Percentiles rank a stretch among this genome's conserved stretches.
Evolutionary conservation across 2,113 vertebrate genomes (phyloP).

Genomic region (Psammodynastes pulverulentus): DNA sequence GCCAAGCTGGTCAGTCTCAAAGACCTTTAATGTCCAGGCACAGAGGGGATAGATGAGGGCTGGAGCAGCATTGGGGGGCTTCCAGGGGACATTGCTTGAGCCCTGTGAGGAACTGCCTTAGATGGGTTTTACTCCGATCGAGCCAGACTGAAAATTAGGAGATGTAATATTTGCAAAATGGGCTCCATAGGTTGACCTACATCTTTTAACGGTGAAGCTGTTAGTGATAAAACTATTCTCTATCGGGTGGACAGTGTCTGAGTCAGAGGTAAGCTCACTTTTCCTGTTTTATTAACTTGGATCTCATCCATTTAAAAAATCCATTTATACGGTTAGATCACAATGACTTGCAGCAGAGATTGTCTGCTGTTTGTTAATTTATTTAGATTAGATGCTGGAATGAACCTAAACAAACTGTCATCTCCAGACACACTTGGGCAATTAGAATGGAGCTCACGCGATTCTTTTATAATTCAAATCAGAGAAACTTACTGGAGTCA

Average conservation of each 20-base stretch:
- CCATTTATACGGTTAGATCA: slow-evolving; percentile 29
- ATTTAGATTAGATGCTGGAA: slow-evolving; percentile 69
- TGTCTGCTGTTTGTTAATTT: slow-evolving; percentile 53
- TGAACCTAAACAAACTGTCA: slow-evolving; percentile 61
- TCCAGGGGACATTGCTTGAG: background rate
- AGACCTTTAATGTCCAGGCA: background rate
- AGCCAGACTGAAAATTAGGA: background rate
- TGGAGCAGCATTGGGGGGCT: background rate
- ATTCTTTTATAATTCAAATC: slow-evolving; percentile 61
- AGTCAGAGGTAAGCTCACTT: background rate
- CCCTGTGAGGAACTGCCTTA: background rate
- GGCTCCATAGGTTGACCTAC: background rate
- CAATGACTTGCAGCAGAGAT: slow-evolving; percentile 25
- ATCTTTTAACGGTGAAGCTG: background rate
- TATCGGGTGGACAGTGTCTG: too few relatives aligned
- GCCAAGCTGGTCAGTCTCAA: background rate
- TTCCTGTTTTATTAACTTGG: slow-evolving; percentile 17
- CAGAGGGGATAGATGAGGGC: background rate
- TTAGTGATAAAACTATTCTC: background rate
- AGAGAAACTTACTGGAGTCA: slow-evolving; percentile 49
- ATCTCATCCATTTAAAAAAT: slow-evolving; percentile 34
- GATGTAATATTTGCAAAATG: background rate
- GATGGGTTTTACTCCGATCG: background rate
- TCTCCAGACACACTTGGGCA: slow-evolving; percentile 61
- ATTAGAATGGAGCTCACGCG: slow-evolving; percentile 61